These are phyloP conservation scores for Harmothoe impar DNA, from an alignment of 2,888 invertebrate genomes.

Conservation along the genomic window DNA sequence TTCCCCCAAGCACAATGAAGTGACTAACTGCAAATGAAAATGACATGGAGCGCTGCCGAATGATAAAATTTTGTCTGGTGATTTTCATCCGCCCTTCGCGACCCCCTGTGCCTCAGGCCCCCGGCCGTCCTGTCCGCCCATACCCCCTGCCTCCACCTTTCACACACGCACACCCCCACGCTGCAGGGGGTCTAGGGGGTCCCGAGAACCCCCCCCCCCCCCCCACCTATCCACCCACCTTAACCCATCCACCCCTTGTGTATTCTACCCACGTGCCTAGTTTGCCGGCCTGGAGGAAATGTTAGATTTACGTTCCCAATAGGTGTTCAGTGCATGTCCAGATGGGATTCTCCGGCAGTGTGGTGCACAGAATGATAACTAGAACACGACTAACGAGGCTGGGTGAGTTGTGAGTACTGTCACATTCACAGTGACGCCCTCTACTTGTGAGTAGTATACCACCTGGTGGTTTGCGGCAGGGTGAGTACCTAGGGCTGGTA, in stretches of 20 bases:
- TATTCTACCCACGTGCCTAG: conserved; percentile 29
- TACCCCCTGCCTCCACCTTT: background rate
- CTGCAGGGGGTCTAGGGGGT: background rate
- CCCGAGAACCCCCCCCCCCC: no score
- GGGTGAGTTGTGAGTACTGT: background rate
- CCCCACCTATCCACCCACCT: no score
- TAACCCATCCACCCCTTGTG: background rate
- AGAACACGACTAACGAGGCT: conserved; percentile 10
- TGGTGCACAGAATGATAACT: conserved; percentile 46
- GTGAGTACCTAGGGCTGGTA: background rate
- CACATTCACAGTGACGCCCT: no score
- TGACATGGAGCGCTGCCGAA: conserved; percentile 56
- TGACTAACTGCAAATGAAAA: conserved; percentile 60
- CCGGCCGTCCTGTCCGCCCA: no score
- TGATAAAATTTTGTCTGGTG: conserved; percentile 59
- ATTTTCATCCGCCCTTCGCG: conserved; percentile 21
- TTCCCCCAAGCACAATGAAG: conserved; percentile 60
- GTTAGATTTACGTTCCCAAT: conserved; percentile 55
- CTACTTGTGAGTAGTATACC: conserved; percentile 25
- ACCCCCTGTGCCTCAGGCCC: background rate
- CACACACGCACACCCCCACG: background rate
- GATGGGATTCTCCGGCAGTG: conserved; percentile 33
- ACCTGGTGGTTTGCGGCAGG: conserved; percentile 3
- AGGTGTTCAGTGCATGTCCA: conserved; percentile 58
- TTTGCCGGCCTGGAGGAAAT: conserved; percentile 49